A percentile compares a stretch with the other conserved stretches of the same genome.
Evolutionary conservation across 2,888 invertebrate genomes (phyloP).

Genomic region (Ennomos quercinarius): DNA sequence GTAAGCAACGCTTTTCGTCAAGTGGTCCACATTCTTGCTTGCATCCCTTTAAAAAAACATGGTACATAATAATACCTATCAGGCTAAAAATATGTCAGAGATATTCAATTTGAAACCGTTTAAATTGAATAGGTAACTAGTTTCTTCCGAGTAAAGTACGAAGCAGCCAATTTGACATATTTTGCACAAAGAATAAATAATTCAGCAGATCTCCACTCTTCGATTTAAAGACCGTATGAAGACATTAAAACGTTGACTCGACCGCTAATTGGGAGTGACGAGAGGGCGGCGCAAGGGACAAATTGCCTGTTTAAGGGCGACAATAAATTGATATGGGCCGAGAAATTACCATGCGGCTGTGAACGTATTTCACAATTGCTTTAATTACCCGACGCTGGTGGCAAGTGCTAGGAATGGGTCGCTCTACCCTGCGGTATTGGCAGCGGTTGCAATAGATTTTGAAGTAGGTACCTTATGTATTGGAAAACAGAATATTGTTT

Average conservation of each 20-base stretch:
- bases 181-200: too few relatives aligned
- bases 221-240: slow-evolving; percentile 57
- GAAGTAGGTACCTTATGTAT: slow-evolving; percentile 5
- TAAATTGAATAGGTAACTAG: too few relatives aligned
- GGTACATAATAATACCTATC: too few relatives aligned
- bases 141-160: too few relatives aligned
- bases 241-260: slow-evolving; percentile 64
- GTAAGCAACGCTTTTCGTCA: too few relatives aligned
- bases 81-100: too few relatives aligned
- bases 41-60: too few relatives aligned
- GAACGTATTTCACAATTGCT: slow-evolving; percentile 77
- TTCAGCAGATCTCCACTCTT: slow-evolving; percentile 1
- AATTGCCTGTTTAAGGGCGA: slow-evolving; percentile 79
- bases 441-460: slow-evolving; percentile 49
- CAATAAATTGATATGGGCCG: slow-evolving; percentile 81
- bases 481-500: background rate
- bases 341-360: slow-evolving; percentile 76
- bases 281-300: slow-evolving; percentile 67
- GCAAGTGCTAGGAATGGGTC: slow-evolving; percentile 62
- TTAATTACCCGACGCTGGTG: slow-evolving; percentile 71
- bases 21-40: too few relatives aligned
- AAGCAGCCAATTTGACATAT: too few relatives aligned
- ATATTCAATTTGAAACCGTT: too few relatives aligned
- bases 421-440: slow-evolving; percentile 49
- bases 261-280: slow-evolving; percentile 73